phyloP scores from a whole-genome alignment of 2,888 invertebrate species.

The Trichopoda pennipes region DNA sequence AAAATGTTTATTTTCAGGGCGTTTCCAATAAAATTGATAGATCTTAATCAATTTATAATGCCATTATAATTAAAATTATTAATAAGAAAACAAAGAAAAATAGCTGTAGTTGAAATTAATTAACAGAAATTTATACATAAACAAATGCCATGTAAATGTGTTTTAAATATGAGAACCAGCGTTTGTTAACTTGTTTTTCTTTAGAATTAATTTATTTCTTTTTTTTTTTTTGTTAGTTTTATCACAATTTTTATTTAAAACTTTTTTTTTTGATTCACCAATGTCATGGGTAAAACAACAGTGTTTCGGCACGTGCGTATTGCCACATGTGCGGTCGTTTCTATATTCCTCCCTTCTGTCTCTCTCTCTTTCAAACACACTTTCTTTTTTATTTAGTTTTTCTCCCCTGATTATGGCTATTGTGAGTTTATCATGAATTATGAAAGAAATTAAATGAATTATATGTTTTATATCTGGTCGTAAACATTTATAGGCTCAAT shows the following conservation, averaged over 20 bases:
- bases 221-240: too few relatives aligned
- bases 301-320: conserved; percentile 51
- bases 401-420: conserved; percentile 2
- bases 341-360: not conserved
- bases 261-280: too few relatives aligned
- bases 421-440: conserved; percentile 17
- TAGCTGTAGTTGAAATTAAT: not conserved
- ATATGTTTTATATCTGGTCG: conserved; percentile 49
- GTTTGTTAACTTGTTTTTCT: too few relatives aligned
- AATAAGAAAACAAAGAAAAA: conserved; percentile 25
- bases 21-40: conserved; percentile 48
- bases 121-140: too few relatives aligned
- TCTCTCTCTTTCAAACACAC: not conserved
- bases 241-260: not conserved
- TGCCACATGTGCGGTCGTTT: conserved; percentile 4
- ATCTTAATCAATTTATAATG: conserved; percentile 52
- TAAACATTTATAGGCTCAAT: conserved; percentile 56
- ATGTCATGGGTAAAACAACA: not conserved
- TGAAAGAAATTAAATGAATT: conserved; percentile 36
- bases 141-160: not conserved
- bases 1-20: conserved; percentile 28
- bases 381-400: not conserved
- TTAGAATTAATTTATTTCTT: too few relatives aligned
- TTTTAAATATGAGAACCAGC: too few relatives aligned
- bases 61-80: conserved; percentile 22